Conservation (phyloP, 2,797 vertebrate genomes). For the Pagetopsis macropterus region DNA sequence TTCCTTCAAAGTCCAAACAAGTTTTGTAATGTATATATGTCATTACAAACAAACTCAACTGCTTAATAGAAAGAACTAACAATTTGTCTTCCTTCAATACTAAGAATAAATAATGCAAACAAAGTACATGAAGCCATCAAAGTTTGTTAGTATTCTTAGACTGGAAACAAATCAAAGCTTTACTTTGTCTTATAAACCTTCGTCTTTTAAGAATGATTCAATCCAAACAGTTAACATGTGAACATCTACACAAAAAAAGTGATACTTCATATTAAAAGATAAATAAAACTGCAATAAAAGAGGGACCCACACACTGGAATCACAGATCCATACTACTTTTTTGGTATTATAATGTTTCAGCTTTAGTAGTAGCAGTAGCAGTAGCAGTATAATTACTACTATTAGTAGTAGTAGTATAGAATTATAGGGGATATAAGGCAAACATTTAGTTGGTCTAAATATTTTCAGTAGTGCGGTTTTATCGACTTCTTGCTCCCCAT, state of each 20-base stretch:
- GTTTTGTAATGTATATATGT: background rate
- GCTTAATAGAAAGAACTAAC: background rate
- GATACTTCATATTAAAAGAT: background rate
- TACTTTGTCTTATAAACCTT: background rate
- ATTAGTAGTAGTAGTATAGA: too few species aligned
- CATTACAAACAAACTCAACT: constrained; percentile 2
- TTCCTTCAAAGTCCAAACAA: constrained; percentile 6
- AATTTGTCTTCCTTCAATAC: background rate
- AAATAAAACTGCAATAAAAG: background rate
- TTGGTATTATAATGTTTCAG: too few species aligned
- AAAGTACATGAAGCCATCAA: background rate
- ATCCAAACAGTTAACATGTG: background rate
- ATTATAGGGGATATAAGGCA: too few species aligned
- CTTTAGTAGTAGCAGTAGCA: too few species aligned
- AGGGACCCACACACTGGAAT: background rate
- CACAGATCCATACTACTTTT: too few species aligned
- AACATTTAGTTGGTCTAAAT: too few species aligned
- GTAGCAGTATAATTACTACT: too few species aligned
- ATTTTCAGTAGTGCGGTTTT: background rate
- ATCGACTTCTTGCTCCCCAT: background rate
- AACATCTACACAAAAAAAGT: background rate
- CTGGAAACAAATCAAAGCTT: background rate
- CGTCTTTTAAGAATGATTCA: background rate
- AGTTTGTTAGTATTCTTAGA: background rate
- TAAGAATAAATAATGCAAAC: background rate